Percentiles rank a stretch among this genome's conserved stretches.
Conservation (phyloP, 1,140 invertebrate species). For the Drosophila dunni region DNA sequence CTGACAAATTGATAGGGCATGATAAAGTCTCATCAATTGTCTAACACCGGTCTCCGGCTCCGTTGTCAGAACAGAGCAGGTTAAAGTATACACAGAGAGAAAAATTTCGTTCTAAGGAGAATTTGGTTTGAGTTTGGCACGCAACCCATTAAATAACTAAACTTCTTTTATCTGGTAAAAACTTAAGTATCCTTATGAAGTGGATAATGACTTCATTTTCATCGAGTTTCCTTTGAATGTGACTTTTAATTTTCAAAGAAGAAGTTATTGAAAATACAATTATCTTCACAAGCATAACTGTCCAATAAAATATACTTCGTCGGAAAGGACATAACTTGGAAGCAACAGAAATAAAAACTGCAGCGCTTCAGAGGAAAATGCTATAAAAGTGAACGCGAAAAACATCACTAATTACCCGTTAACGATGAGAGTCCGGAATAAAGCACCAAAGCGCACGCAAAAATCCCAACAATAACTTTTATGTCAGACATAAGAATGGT, state of each 20-base stretch:
- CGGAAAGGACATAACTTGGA: background rate
- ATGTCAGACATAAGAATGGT: slow-evolving; percentile 45
- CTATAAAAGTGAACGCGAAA: slow-evolving; percentile 39
- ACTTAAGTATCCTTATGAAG: no score
- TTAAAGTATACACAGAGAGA: background rate
- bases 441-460: slow-evolving; percentile 25
- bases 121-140: no score
- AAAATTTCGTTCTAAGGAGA: no score
- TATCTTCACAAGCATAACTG: background rate
- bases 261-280: background rate
- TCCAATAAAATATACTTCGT: background rate
- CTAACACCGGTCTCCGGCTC: no score
- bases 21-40: slow-evolving; percentile 58
- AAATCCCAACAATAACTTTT: slow-evolving; percentile 58
- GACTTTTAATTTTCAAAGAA: background rate
- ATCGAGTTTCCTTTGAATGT: background rate
- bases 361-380: slow-evolving; percentile 12
- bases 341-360: slow-evolving; percentile 41
- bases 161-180: no score
- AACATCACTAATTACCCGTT: slow-evolving; percentile 72
- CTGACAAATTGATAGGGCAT: slow-evolving; percentile 65
- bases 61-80: background rate
- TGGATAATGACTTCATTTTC: background rate
- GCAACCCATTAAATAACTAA: no score
- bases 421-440: slow-evolving; percentile 55